phyloP scores from a whole-genome alignment of 2,888 invertebrate species.

The Linnaemya tessellans region DNA sequence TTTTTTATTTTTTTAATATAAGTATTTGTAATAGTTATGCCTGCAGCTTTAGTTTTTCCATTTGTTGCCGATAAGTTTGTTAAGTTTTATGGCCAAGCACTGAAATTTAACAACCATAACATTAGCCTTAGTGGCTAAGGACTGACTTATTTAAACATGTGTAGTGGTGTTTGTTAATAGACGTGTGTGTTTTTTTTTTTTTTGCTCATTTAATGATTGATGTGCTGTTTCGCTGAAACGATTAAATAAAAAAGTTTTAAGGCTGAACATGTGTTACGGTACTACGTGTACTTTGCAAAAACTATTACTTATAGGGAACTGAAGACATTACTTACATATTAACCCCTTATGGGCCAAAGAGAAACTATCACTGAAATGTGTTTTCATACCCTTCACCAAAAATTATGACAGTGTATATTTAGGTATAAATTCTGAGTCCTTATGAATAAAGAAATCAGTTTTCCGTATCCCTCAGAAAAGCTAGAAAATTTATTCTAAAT shows the following conservation, averaged over 20 bases:
- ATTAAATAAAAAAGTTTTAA: slow-evolving; percentile 5
- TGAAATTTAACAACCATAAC: slow-evolving; percentile 51
- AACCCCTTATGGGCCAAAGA: too few species aligned
- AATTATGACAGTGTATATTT: too few species aligned
- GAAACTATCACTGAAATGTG: too few species aligned
- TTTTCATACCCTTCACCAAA: too few species aligned
- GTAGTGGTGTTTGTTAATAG: slow-evolving; percentile 16
- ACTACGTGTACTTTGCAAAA: too few species aligned
- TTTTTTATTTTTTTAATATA: not conserved
- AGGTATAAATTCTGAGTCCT: too few species aligned
- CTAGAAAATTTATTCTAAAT: too few species aligned
- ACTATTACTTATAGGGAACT: too few species aligned
- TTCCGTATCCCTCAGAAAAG: too few species aligned
- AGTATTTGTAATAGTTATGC: not conserved
- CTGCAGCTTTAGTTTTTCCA: not conserved
- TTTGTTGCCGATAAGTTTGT: slow-evolving; percentile 13
- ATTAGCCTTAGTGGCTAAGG: slow-evolving; percentile 4
- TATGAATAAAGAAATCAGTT: too few species aligned
- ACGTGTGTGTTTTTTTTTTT: not conserved
- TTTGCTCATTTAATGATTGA: slow-evolving; percentile 20
- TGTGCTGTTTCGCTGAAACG: slow-evolving; percentile 11
- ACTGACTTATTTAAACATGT: slow-evolving; percentile 2
- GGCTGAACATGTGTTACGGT: not conserved
- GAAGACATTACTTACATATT: too few species aligned
- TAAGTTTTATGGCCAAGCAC: slow-evolving; percentile 47